Evolutionary conservation across 2,113 vertebrate genomes (phyloP), one percentile per base, ranked within the genome.

Genomic region (Pardalotus punctatus): DNA sequence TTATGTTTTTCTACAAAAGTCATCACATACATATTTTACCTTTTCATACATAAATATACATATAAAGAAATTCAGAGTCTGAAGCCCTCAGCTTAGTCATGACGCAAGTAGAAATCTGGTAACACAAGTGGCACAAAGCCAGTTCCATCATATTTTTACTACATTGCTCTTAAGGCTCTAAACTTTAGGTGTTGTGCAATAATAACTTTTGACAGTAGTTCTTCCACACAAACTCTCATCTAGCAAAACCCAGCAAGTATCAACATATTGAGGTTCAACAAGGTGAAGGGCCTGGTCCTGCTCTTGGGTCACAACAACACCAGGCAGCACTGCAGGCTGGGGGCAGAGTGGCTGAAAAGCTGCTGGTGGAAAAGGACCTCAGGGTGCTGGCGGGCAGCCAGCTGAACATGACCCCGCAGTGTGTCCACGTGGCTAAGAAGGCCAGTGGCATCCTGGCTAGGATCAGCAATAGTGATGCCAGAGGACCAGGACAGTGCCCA

Each of bases 311-410:
- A 31, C 28, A 81, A 25, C 31, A 61, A 18, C 4, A 5, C 2
- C 36, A 15, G 7, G 35, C 27, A 74, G 11, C 0, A 2, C 76
- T n/a, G 1, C 76, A 74, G 54, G 42, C 48, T 38, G 7, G 23
- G 36, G 27, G 35, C 20, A 62, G 35, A 81, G 16, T 6, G 25
- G 18, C 22, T 67, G 47, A 22, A 48, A 66, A 67, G 12, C 9
- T 42, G 76, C 54, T 0, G 0, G 12, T 1, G 4, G 61, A 62
- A 50, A 81, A 69, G 11, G 20, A 57, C 2, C 6, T 50, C 0
- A 5, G 28, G 3, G 1, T 36, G 54, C 35, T 43, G 23, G 3
- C 12, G 0, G 1, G 36, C 8, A 36, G 40, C 2, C 0, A 2
- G 28, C 54, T 86, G 31, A 86, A 18, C 54, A 27, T 11, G 62